Evolutionary conservation across 2,113 vertebrate species (phyloP), one percentile per base, ranked within the genome.

Genomic region (Dinomys branickii): DNA sequence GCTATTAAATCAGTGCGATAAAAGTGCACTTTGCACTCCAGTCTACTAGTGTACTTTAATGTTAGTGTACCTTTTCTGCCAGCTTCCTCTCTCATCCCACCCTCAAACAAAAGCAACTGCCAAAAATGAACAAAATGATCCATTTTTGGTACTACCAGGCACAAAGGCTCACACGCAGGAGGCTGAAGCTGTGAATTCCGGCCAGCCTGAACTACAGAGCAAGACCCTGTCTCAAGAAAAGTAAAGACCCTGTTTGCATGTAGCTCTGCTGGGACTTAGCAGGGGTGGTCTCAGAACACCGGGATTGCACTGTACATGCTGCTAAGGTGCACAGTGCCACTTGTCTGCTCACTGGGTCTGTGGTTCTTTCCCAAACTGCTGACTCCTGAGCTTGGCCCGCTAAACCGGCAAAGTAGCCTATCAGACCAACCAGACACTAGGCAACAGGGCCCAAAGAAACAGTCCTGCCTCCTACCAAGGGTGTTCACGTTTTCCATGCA

Each of bases 181-280:
- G 26, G 73, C 44, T 30, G 44, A 47, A 13, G 26, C 5, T 28
- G 11, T 24, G 20, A 73, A 22, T 44, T 73, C 5, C 5, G 71
- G 22, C 71, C 20, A 50, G 26, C 73, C 3, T 50, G 41, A 47
- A 77, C 44, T 75, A 73, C n/a, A 73, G 38, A 73, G 38, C 71
- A 41, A 24, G 38, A 22, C 69, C 13, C 67, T 69, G 7, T 75
- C 38, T 75, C 38, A 14, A 73, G 9, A 41, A 73, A 44, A n/a
- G 78, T 58, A 19, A 75, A 67, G 65, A 14, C 19, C 4, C 2
- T 6, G 8, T 19, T 30, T 41, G n/a, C 69, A 4, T 14, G 13
- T 9, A 67, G 26, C 38, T 88, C 67, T 13, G 0, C 1, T 3
- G 38, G 44, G 41, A n/a, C n/a, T n/a, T 22, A 0, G 4, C 0